Percentiles rank a stretch among this genome's conserved stretches.
Conservation (phyloP, 2,888 invertebrate genomes). For the Shargacucullia verbasci region DNA sequence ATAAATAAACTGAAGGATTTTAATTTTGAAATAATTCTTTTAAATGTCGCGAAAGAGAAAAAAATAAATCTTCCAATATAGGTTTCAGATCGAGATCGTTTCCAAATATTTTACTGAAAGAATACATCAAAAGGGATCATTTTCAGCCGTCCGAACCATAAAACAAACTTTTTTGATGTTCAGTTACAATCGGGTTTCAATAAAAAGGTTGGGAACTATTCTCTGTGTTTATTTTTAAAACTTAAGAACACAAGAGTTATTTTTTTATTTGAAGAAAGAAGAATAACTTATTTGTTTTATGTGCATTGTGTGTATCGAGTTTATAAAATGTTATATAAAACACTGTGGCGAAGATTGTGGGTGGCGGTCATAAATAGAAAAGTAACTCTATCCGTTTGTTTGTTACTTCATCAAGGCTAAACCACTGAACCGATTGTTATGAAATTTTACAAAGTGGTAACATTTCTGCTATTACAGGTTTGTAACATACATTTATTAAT, state of each 20-base stretch:
- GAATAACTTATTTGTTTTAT: too few species aligned
- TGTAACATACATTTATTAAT: too few species aligned
- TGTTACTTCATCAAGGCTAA: too few species aligned
- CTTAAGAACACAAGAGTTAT: neutral
- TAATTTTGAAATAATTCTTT: slow-evolving; percentile 9
- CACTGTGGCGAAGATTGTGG: too few species aligned
- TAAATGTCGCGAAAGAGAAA: neutral
- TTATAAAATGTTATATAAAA: too few species aligned
- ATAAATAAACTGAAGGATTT: slow-evolving; percentile 1
- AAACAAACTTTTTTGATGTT: slow-evolving; percentile 1
- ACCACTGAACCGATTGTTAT: too few species aligned
- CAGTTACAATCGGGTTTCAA: slow-evolving; percentile 1
- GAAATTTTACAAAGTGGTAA: too few species aligned
- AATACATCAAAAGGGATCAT: slow-evolving; percentile 13
- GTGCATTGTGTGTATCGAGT: too few species aligned
- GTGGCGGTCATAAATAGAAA: too few species aligned
- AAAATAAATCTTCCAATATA: slow-evolving; percentile 6
- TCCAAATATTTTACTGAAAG: slow-evolving; percentile 8
- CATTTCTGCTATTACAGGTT: too few species aligned
- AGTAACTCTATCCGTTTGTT: too few species aligned
- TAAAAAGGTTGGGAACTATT: neutral
- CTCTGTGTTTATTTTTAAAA: neutral
- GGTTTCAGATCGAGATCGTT: slow-evolving; percentile 9
- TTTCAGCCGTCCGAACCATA: slow-evolving; percentile 5
- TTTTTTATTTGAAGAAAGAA: too few species aligned